phyloP scores from a whole-genome alignment of 1,140 invertebrate species.

The Euglossa dilemma region DNA sequence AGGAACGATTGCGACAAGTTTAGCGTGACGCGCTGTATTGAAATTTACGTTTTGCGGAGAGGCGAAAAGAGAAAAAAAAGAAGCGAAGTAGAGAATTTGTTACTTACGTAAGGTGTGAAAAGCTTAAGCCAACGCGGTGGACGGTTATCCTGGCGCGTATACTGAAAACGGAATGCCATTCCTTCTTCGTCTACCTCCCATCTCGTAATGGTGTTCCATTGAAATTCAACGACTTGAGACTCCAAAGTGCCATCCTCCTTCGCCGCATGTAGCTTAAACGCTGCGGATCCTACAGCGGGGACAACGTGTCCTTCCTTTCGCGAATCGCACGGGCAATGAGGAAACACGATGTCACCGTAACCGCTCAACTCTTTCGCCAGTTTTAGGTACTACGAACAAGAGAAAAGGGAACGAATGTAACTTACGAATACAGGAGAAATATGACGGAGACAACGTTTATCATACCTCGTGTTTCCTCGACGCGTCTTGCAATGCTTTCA shows the following conservation, averaged over 20 bases:
- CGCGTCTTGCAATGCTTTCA: conserved; percentile 96
- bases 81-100: neutral
- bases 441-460: no score
- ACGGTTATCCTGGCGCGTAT: conserved; percentile 90
- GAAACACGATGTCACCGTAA: conserved; percentile 96
- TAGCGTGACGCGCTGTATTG: no score
- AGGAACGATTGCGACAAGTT: neutral
- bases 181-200: conserved; percentile 96
- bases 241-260: conserved; percentile 93
- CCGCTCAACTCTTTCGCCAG: conserved; percentile 93
- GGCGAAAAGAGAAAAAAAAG: neutral
- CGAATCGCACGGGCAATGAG: conserved; percentile 97
- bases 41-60: neutral
- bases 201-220: conserved; percentile 90
- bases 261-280: conserved; percentile 94
- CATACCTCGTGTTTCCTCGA: conserved; percentile 91
- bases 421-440: neutral
- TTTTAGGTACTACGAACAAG: conserved; percentile 88
- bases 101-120: conserved; percentile 95
- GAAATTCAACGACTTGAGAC: conserved; percentile 92
- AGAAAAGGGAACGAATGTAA: no score
- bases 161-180: conserved; percentile 94
- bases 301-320: conserved; percentile 96
- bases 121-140: conserved; percentile 94
- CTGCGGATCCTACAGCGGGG: conserved; percentile 87